Conservation (phyloP, 2,797 vertebrate genomes). For the Diplodus puntazzo region DNA sequence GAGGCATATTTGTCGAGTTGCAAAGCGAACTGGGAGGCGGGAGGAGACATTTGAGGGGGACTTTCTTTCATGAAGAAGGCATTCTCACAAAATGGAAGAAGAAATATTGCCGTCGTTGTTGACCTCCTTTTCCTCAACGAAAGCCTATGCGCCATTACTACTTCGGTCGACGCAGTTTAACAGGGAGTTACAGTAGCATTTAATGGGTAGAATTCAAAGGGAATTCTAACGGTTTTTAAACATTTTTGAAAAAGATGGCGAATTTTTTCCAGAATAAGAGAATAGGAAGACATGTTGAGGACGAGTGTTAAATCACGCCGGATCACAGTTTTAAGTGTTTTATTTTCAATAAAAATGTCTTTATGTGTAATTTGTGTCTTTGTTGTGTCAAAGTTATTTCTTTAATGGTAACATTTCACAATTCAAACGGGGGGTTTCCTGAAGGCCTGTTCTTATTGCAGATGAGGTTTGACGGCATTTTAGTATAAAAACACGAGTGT, state of each 20-base stretch:
- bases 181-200: conserved; percentile 67
- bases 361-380: conserved; percentile 56
- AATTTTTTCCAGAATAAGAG: conserved; percentile 24
- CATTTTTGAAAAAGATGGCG: neutral
- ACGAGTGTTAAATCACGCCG: neutral
- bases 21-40: conserved; percentile 84
- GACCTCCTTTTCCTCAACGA: conserved; percentile 90
- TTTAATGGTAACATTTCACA: conserved; percentile 31
- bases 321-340: conserved; percentile 41
- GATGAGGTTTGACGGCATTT: conserved; percentile 26
- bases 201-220: conserved; percentile 41
- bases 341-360: conserved; percentile 70
- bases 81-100: conserved; percentile 95
- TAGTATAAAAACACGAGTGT: neutral
- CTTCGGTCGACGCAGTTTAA: conserved; percentile 70
- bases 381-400: conserved; percentile 66
- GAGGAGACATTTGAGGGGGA: conserved; percentile 90
- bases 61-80: conserved; percentile 93
- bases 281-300: neutral
- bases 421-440: neutral
- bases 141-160: conserved; percentile 89
- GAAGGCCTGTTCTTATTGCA: conserved; percentile 19
- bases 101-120: conserved; percentile 91
- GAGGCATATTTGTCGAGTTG: conserved; percentile 76
- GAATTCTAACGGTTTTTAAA: conserved; percentile 42